A percentile compares a stretch with the other conserved stretches of the same genome.
These are phyloP conservation scores for Drosophila nasuta DNA, from an alignment of 1,140 invertebrate genomes.

Conservation along the genomic window DNA sequence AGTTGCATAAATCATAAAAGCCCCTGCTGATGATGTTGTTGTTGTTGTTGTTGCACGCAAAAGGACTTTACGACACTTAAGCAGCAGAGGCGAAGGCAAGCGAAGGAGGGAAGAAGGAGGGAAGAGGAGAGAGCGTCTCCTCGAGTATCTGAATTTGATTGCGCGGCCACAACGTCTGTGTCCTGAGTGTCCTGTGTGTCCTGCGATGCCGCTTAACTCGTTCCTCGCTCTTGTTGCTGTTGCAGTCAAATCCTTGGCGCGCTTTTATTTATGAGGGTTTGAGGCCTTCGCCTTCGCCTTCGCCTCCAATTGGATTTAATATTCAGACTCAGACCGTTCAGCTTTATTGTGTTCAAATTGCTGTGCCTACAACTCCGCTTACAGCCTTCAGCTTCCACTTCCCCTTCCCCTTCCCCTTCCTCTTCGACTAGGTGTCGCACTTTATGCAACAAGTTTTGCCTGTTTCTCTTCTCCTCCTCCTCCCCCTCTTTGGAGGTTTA, in stretches of 20 bases:
- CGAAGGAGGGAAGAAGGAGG: not conserved
- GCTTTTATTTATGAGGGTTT: slow-evolving; percentile 71
- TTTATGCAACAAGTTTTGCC: slow-evolving; percentile 48
- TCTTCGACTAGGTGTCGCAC: slow-evolving; percentile 12
- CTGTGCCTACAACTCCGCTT: slow-evolving; percentile 18
- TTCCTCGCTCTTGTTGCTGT: not conserved
- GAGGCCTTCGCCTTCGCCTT: slow-evolving; percentile 9
- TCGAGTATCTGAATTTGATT: slow-evolving; percentile 81
- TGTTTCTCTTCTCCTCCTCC: not conserved
- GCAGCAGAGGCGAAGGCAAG: slow-evolving; percentile 39
- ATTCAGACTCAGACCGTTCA: slow-evolving; percentile 37
- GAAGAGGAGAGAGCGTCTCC: slow-evolving; percentile 25
- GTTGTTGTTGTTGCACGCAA: slow-evolving; percentile 50
- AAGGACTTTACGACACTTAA: slow-evolving; percentile 82
- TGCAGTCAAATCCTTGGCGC: slow-evolving; percentile 40
- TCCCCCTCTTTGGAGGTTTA: not conserved
- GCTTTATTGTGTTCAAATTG: slow-evolving; percentile 53
- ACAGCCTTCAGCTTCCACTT: not conserved
- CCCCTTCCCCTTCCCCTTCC: no score
- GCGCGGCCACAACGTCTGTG: slow-evolving; percentile 65
- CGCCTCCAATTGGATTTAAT: slow-evolving; percentile 28
- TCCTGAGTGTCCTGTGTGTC: slow-evolving; percentile 5
- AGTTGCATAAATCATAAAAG: slow-evolving; percentile 83
- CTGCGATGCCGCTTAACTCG: slow-evolving; percentile 1
- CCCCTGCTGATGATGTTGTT: slow-evolving; percentile 34